These are phyloP conservation scores for Neomonachus schauinslandi DNA, from an alignment of 2,113 vertebrate species.

Conservation along the genomic window DNA sequence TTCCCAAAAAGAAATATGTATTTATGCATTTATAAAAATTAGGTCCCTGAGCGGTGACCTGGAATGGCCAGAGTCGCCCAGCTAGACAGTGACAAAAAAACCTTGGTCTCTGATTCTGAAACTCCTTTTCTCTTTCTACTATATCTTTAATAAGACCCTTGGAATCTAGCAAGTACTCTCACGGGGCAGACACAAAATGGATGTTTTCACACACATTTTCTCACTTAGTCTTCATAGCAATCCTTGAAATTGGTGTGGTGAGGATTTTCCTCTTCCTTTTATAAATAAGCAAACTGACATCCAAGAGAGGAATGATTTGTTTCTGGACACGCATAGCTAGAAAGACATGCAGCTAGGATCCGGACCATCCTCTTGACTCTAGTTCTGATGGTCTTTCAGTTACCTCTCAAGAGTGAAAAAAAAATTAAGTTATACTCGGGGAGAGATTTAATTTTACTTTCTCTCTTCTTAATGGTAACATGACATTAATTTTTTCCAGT, in stretches of 20 bases:
- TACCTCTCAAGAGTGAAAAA: background rate
- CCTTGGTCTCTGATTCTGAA: background rate
- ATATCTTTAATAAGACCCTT: background rate
- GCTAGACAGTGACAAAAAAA: background rate
- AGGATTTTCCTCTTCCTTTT: background rate
- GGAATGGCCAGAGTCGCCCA: background rate
- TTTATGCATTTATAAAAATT: background rate
- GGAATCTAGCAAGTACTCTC: background rate
- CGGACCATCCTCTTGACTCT: background rate
- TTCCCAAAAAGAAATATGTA: background rate
- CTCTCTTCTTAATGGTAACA: background rate
- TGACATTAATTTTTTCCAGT: background rate
- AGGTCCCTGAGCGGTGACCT: background rate
- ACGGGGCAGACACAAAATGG: background rate
- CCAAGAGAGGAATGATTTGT: background rate
- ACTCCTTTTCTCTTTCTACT: background rate
- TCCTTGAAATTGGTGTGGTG: background rate
- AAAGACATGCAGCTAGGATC: background rate
- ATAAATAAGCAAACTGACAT: background rate
- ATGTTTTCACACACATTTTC: background rate
- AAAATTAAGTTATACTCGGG: background rate
- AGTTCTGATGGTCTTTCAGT: background rate
- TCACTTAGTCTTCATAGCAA: background rate
- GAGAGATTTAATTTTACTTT: background rate
- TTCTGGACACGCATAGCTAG: background rate